Base-by-base conservation (phyloP, 2,888 invertebrate genomes). In the Leuctra nigra region DNA sequence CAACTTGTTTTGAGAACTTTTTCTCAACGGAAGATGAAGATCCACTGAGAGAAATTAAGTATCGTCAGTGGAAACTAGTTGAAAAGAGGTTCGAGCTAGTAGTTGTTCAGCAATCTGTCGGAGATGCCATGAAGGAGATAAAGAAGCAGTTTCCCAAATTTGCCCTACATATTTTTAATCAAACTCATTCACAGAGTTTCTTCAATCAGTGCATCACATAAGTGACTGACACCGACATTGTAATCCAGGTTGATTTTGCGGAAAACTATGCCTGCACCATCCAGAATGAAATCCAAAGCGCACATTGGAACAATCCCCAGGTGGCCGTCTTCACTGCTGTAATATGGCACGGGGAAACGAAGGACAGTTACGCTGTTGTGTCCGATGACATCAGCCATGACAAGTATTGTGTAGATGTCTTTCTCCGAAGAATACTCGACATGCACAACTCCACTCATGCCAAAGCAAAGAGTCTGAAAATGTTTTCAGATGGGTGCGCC, bases 241-340 rank as follows among this genome's bases (percentile, higher is more conserved):
- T 54, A 9, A 11, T 56, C 38, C 50, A 53, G 44, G 41, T 56
- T 39, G 33, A 39, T 4, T 53, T 56, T 25, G 41, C 41, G 25
- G 41, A 56, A 53, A 56, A 56, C 20, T 56, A 56, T 44, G 20
- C 44, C n/a, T 14, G 24, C 22, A 24, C 39, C 23, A 16, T 22
- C 14, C 56, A 56, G 41, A 41, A 56, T 29, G 44, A 53, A 53
- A 44, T 53, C 39, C 56, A 56, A 20, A 41, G 39, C 39, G 41
- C 52, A 18, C 33, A 56, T n/a, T 56, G 56, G 53, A 25, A 39
- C 2, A 41, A 56, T 22, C 14, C 50, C 29, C 50, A 53, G 41
- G 53, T 53, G 22, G 33, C 20, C 16, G 29, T 41, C 33, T 53
- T 53, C 33, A 57, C 57, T 20, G 53, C 38, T 13, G 38, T 39